Percentiles rank a stretch among this genome's conserved stretches.
phyloP scores from a whole-genome alignment of 1,140 invertebrate species.

The Globodera rostochiensis region DNA sequence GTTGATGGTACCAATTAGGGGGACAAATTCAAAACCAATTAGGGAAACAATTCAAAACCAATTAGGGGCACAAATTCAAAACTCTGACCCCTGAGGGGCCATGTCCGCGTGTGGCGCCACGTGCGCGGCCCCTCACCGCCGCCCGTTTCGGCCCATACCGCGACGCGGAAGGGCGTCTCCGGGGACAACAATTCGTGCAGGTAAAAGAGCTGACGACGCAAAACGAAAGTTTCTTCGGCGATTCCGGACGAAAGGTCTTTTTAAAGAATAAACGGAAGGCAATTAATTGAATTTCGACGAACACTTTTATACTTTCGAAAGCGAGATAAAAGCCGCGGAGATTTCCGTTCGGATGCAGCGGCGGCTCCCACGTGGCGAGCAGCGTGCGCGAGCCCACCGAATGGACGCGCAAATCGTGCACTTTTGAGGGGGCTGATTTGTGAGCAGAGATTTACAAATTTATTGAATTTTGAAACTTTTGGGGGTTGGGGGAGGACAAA shows the following conservation, averaged over 20 bases:
- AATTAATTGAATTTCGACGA: slow-evolving; percentile 18
- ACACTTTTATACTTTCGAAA: slow-evolving; percentile 53
- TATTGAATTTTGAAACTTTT: no score
- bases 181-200: slow-evolving; percentile 55
- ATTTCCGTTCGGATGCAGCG: slow-evolving; percentile 58
- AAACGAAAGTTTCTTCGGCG: slow-evolving; percentile 63
- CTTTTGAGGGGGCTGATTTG: slow-evolving; percentile 59
- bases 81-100: slow-evolving; percentile 53
- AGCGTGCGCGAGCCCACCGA: slow-evolving; percentile 58
- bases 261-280: slow-evolving; percentile 25
- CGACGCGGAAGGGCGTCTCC: slow-evolving; percentile 56
- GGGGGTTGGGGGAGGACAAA: no score
- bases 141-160: slow-evolving; percentile 65
- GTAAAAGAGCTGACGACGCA: slow-evolving; percentile 58
- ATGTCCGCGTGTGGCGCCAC: slow-evolving; percentile 52
- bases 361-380: slow-evolving; percentile 60
- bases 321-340: slow-evolving; percentile 61
- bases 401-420: slow-evolving; percentile 56
- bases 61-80: not conserved
- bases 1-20: not conserved
- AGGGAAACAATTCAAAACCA: no score
- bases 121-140: slow-evolving; percentile 61
- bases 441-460: not conserved
- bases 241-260: slow-evolving; percentile 43
- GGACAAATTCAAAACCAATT: not conserved